Evolutionary conservation across 2,888 invertebrate species (phyloP), one percentile per base, ranked within the genome.

Genomic region (Zaprionus obscuricornis): DNA sequence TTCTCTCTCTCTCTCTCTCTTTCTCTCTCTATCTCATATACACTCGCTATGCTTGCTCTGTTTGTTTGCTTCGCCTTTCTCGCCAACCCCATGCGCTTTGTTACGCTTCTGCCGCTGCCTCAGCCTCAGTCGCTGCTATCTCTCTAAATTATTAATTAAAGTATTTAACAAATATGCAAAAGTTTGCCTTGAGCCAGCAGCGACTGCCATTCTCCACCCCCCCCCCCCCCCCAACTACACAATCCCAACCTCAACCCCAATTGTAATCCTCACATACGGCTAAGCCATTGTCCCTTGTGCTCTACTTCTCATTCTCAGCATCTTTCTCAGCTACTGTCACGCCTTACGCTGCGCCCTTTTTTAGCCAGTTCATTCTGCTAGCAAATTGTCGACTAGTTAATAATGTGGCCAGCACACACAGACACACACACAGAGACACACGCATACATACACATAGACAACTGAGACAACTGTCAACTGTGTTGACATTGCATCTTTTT

Each of bases 141-240:
- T 60, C 72, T 74, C 85, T 87, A 82, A 87, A 88, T 87, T 88
- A 88, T 88, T 88, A 88, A 88, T 88, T 88, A 88, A 88, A 86
- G 81, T 87, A 88, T 85, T 84, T 88, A 76, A 71, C 67, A 86
- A 87, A 87, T 81, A 83, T 86, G 86, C 74, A 74, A 73, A 82
- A 84, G 77, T 74, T 79, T 73, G 65, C 69, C 81, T 57, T 59
- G 49, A 42, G 60, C 65, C 55, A 49, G 37, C 62, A 47, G 70
- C 39, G 55, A 40, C 56, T 52, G 37, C 50, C 39, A 40, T 50
- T 14, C 34, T 14, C 11, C n/a, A 17, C 39, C 18, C 7, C 17
- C 13, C n/a, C 20, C 8, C 7, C 2, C 10, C 24, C 8, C n/a
- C 18, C 29, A 2, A 3, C 27, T 27, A 17, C 36, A 10, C 27